A percentile compares a stretch with the other conserved stretches of the same genome.
These are phyloP conservation scores for Euclidia mi DNA, from an alignment of 2,888 invertebrate genomes.

Conservation along the genomic window DNA sequence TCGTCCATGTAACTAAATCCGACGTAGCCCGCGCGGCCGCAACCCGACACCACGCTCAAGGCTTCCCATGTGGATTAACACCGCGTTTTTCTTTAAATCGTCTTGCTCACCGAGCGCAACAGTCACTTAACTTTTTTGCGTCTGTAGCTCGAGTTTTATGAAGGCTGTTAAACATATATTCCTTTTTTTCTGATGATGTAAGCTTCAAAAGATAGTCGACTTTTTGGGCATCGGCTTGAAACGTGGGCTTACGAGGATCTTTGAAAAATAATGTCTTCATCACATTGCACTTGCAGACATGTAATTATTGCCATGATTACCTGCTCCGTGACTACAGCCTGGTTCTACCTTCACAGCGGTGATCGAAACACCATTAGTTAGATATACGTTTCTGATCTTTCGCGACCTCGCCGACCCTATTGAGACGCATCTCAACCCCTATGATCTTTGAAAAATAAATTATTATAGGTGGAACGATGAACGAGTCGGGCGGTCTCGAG, in stretches of 20 bases:
- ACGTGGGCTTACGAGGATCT: no score
- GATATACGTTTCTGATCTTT: no score
- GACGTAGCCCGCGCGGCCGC: conserved; percentile 55
- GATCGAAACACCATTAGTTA: no score
- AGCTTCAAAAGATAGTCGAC: no score
- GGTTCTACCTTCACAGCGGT: no score
- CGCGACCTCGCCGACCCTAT: background rate
- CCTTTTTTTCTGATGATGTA: no score
- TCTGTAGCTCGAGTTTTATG: conserved; percentile 25
- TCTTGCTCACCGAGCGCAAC: conserved; percentile 59
- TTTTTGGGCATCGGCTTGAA: no score
- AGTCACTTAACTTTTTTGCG: conserved; percentile 46
- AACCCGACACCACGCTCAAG: conserved; percentile 82
- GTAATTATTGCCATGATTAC: no score
- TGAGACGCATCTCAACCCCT: conserved; percentile 21
- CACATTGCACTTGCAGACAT: no score
- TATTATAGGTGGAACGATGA: conserved; percentile 41
- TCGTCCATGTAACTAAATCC: conserved; percentile 80
- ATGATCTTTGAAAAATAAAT: conserved; percentile 37
- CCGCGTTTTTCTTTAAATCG: conserved; percentile 72
- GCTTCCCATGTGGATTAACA: conserved; percentile 84
- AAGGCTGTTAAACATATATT: no score
- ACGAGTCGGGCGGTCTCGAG: conserved; percentile 54
- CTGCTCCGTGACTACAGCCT: no score
- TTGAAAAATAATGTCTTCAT: no score